Evolutionary conservation across 2,113 vertebrate species (phyloP), one percentile per base, ranked within the genome.

Genomic region (Guaruba guarouba): DNA sequence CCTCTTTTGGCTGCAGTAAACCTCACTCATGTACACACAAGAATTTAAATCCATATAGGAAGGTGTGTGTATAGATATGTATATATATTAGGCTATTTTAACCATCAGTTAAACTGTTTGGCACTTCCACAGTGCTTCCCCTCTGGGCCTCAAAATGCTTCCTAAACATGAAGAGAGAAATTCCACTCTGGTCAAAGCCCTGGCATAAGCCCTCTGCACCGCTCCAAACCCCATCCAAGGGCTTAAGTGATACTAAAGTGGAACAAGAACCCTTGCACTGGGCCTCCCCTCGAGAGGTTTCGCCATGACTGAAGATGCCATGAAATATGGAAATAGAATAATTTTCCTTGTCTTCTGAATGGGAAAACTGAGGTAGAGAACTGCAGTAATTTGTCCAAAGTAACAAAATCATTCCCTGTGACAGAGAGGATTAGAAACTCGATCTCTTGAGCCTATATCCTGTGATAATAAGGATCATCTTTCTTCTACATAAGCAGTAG

Each of bases 101-200:
- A 77, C 88, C 57, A 61, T 46, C 22, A 39, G 17, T 92, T 94
- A 88, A 17, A 44, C 62, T 82, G 70, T 78, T 93, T 95, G 86
- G 88, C 86, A 96, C 70, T 93, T 94, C 44, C 75, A 93, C 70
- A 24, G 44, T 54, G 89, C 74, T 91, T 92, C 92, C 92, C 92
- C 84, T 91, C 91, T 51, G 95, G 95, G 93, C 92, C 93, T 94
- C 95, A 89, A 83, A 96, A 80, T 7, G 37, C 83, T 93, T 96
- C 95, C 91, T 94, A 95, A 91, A 95, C 83, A 94, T 7, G 76
- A 82, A 83, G 48, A 89, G 88, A 89, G 81, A 89, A 96, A 95
- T 96, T 96, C 95, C 94, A 88, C 62, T 62, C 95, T 96, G 95
- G 96, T 95, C 95, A 96, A 91, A 96, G 95, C 89, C 90, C 95